phyloP scores from a whole-genome alignment of 2,888 invertebrate species.

The Clivina fossor region DNA sequence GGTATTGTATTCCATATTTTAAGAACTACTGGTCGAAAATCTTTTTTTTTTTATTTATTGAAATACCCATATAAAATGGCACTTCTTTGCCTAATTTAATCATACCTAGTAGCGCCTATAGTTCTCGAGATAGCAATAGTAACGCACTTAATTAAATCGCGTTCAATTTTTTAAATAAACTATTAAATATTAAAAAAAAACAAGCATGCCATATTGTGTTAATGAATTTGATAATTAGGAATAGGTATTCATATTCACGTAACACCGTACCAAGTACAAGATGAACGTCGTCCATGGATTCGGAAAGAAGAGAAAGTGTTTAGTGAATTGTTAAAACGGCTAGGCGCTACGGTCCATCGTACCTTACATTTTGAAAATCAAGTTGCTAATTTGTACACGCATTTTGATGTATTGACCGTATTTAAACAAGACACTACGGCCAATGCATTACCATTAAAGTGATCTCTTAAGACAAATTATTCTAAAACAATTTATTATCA shows the following conservation, averaged over 20 bases:
- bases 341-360: slow-evolving; percentile 67
- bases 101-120: no score
- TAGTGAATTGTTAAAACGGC: slow-evolving; percentile 63
- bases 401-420: slow-evolving; percentile 73
- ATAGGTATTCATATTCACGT: slow-evolving; percentile 78
- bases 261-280: slow-evolving; percentile 87
- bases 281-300: slow-evolving; percentile 81
- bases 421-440: slow-evolving; percentile 52
- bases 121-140: no score
- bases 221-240: slow-evolving; percentile 52
- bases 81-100: no score
- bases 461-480: slow-evolving; percentile 17
- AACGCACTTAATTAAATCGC: no score
- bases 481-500: not conserved
- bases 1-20: no score
- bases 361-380: slow-evolving; percentile 64
- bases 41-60: no score
- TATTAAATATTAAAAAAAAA: slow-evolving; percentile 12
- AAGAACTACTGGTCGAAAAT: no score
- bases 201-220: not conserved
- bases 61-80: no score
- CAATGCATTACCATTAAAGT: slow-evolving; percentile 18
- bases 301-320: slow-evolving; percentile 80
- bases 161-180: no score
- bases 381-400: slow-evolving; percentile 65